Evolutionary conservation across 2,888 invertebrate genomes (phyloP).

Genomic region (Pachymerium ferrugineum): DNA sequence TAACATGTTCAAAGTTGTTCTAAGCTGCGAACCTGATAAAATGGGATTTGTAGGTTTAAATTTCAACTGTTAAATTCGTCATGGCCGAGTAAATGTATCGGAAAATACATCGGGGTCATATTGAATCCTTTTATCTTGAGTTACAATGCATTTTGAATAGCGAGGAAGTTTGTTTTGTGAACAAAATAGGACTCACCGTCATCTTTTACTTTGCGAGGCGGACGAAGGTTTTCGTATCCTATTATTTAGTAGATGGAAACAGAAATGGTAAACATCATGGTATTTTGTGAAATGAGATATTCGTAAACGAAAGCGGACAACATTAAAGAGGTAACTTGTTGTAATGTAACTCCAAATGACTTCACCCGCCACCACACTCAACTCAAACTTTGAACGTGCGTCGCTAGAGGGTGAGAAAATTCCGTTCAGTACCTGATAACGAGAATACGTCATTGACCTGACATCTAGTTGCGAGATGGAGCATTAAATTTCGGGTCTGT

Average conservation of each 20-base stretch:
- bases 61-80: no score
- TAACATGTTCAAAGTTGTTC: no score
- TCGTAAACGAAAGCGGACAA: background rate
- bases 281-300: background rate
- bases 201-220: background rate
- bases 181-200: slow-evolving; percentile 3
- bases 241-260: background rate
- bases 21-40: no score
- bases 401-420: background rate
- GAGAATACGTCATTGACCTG: background rate
- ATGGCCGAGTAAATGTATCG: no score
- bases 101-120: background rate
- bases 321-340: background rate
- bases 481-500: background rate
- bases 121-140: background rate
- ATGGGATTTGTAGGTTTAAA: no score
- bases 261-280: no score
- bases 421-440: background rate
- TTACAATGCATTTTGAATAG: background rate
- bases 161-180: slow-evolving; percentile 4
- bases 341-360: background rate
- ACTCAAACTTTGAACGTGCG: background rate
- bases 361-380: background rate
- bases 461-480: background rate
- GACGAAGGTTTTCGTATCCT: background rate